Evolutionary conservation across 30 jellyfish, hydroid and myxozoan genomes (phyloP), one percentile per base, ranked within the genome.

Genomic region (Euphysa ruthae): DNA sequence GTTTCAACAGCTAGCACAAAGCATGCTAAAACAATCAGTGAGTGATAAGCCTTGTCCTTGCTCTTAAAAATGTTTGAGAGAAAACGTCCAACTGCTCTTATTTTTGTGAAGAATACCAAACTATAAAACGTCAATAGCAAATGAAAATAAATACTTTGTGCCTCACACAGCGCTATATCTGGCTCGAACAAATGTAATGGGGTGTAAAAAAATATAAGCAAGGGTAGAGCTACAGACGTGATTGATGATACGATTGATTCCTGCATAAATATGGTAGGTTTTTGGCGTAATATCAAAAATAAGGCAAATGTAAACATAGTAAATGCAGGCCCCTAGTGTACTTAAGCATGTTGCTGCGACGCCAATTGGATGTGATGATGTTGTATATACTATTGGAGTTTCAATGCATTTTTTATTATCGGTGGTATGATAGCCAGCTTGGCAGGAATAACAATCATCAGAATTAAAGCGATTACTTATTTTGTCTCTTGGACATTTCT

Each of bases 371-470:
- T 74, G 44, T 8, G 35, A 54, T 21, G 71, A 34, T 4, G 84
- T 43, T 16, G 78, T 44, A 27, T 70, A 69, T 13, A 57, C 66
- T 23, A 58, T 43, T 23, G 94, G 96, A 4, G 93, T 85, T 35
- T 42, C 32, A 31, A 70, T 70, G 30, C 96, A 85, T 16, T 49
- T 56, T 61, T 63, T 44, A 26, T 21, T 21, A 46, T 78, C 85
- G 28, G 8, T 43, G 57, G 96, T 78, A 49, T 85, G 91, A 54
- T 85, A 57, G 49, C 81, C 85, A 10, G 31, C 63, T 1, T 81
- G 77, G 43, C 96, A 85, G 34, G 23, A 30, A 1, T 63, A n/a
- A 42, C 96, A 85, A 18, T 69, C n/a, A 3, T 63, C 43, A 18
- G 85, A 64, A 52, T 71, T 85, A 60, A 43, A 13, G 20, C 22